Base-by-base conservation (phyloP, 2,888 invertebrate species). In the Clivina fossor region DNA sequence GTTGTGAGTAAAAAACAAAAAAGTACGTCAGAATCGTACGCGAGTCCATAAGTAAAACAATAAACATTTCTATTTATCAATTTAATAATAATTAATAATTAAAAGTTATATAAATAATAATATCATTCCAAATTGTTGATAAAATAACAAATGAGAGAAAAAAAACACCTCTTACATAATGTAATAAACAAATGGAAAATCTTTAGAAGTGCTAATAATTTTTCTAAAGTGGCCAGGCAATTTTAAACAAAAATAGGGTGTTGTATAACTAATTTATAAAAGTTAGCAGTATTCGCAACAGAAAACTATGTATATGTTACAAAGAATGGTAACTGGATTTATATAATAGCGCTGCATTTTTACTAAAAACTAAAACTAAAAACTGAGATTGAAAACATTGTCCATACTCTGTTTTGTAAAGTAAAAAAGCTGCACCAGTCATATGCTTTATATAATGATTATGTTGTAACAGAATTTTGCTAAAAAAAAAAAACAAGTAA, bases 71-170 rank as follows among this genome's bases (percentile, higher is more conserved):
- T 43, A 53, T 53, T 13, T 53, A 35, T 53, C 53, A 53, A 38
- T 35, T 35, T 44, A 44, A 47, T 47, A 53, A 41, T 53, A 43
- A 22, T 43, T 40, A 49, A 49, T 28, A 28, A 53, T 53, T 53
- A 53, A 53, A 53, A 22, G 33, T 51, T 51, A n/a, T n/a, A n/a
- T n/a, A n/a, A n/a, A n/a, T n/a, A 9, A 37, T 37, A 50, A 37
- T 53, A 53, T 53, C 53, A 53, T 53, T 53, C 53, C 53, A 53
- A 53, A 53, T 53, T 53, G 53, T 53, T 53, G 24, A 53, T 53
- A 51, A 53, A 24, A n/a, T 33, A 51, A 53, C 35, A 37, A 43
- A 19, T 43, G 35, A 43, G 11, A 40, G 26, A 43, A 35, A 22
- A 19, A 28, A 47, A 47, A 47, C 47, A 47, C 47, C 47, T 47